Conservation (phyloP, 1,140 invertebrate genomes). For the Heliconius hermathena region DNA sequence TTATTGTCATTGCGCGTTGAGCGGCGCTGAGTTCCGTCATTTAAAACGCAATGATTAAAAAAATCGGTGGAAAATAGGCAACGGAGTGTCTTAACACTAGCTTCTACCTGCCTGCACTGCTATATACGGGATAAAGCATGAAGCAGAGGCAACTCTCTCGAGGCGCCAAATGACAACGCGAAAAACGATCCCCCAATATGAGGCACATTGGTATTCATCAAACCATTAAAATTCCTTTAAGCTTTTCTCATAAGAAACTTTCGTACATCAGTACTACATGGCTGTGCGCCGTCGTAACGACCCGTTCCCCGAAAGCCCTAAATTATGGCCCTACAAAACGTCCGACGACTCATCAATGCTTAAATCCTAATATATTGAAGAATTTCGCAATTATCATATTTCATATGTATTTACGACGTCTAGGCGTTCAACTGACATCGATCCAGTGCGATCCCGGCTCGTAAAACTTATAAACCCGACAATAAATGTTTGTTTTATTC, state of each 20-base stretch:
- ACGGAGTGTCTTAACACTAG: too few species aligned
- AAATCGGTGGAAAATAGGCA: too few species aligned
- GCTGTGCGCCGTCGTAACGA: neutral
- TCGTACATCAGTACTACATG: neutral
- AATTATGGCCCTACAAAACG: conserved; percentile 78
- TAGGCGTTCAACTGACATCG: conserved; percentile 73
- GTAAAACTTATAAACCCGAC: conserved; percentile 74
- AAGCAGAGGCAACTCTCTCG: neutral
- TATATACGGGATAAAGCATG: too few species aligned
- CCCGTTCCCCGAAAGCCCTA: conserved; percentile 62
- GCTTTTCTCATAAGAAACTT: neutral
- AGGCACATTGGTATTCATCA: too few species aligned
- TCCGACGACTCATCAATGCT: conserved; percentile 78
- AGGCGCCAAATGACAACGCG: neutral
- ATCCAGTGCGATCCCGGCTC: conserved; percentile 65
- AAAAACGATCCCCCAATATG: neutral
- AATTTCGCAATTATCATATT: conserved; percentile 82
- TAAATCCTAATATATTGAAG: conserved; percentile 81
- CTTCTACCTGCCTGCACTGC: too few species aligned
- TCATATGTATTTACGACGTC: conserved; percentile 80
- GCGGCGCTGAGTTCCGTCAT: too few species aligned
- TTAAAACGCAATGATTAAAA: too few species aligned
- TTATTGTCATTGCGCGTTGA: too few species aligned
- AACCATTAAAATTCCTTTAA: neutral
- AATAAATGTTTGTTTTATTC: conserved; percentile 75